Conservation (phyloP, 2,888 invertebrate genomes). For the Epinotia brunnichana region DNA sequence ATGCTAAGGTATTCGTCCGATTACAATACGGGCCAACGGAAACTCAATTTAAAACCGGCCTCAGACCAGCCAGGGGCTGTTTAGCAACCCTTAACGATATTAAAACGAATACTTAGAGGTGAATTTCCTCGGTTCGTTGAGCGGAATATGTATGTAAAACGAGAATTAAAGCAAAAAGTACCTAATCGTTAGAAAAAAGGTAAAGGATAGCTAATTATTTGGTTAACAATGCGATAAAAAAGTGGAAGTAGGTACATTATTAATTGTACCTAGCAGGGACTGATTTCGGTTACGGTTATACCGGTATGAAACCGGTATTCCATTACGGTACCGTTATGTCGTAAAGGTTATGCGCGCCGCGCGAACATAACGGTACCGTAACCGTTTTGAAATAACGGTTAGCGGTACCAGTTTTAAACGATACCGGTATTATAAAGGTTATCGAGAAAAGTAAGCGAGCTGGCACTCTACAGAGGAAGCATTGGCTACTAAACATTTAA, state of each 20-base stretch:
- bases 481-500: too few species aligned
- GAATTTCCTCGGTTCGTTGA: conserved; percentile 8
- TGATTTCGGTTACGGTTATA: too few species aligned
- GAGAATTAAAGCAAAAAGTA: conserved; percentile 5
- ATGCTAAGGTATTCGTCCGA: conserved; percentile 29
- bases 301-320: too few species aligned
- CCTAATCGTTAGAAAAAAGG: conserved; percentile 1
- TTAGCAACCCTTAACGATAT: conserved; percentile 29
- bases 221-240: conserved; percentile 1
- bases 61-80: conserved; percentile 19
- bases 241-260: not conserved
- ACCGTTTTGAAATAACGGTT: too few species aligned
- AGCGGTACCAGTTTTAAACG: too few species aligned
- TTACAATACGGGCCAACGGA: conserved; percentile 30
- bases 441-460: too few species aligned
- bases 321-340: too few species aligned
- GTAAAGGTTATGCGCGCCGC: too few species aligned
- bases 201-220: conserved; percentile 2
- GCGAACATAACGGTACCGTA: too few species aligned
- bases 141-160: conserved; percentile 3
- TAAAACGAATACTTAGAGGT: conserved; percentile 10
- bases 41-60: conserved; percentile 22
- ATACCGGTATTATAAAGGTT: too few species aligned
- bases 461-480: too few species aligned
- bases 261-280: too few species aligned